Percentiles rank a stretch among this genome's conserved stretches.
phyloP scores from a whole-genome alignment of 2,113 vertebrate genomes.

The Nothobranchius kuhntae region DNA sequence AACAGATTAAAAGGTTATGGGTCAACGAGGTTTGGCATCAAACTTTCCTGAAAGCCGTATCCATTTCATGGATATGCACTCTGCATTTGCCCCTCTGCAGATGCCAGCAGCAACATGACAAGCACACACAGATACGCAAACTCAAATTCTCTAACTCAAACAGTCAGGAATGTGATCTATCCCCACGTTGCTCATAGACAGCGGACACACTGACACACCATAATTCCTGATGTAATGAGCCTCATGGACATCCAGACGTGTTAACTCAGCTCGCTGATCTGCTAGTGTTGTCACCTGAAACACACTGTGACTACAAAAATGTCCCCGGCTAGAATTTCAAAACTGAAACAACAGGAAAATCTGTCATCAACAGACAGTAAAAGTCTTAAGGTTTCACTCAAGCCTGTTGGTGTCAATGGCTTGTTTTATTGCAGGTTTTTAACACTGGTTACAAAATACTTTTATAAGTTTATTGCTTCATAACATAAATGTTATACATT shows the following conservation, averaged over 20 bases:
- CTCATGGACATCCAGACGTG: slow-evolving; percentile 1
- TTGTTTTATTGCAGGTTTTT: background rate
- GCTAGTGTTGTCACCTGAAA: background rate
- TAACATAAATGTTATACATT: background rate
- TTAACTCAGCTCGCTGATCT: slow-evolving; percentile 9
- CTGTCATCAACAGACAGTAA: background rate
- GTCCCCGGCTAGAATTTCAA: slow-evolving; percentile 1
- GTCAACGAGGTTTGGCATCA: slow-evolving; percentile 70
- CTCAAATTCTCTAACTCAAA: background rate
- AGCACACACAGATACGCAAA: slow-evolving; percentile 23
- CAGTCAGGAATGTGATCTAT: slow-evolving; percentile 21
- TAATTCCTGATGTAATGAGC: slow-evolving; percentile 29
- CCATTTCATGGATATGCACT: slow-evolving; percentile 59
- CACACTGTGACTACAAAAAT: background rate
- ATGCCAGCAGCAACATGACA: slow-evolving; percentile 66
- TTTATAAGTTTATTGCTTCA: background rate
- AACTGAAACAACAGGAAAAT: slow-evolving; percentile 8
- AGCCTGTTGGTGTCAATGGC: too few relatives aligned
- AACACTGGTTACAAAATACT: background rate
- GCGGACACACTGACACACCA: slow-evolving; percentile 9
- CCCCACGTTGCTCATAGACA: slow-evolving; percentile 14
- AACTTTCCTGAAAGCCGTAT: slow-evolving; percentile 62
- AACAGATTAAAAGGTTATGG: slow-evolving; percentile 63
- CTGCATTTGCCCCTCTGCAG: slow-evolving; percentile 36
- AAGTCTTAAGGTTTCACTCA: background rate